phyloP scores from a whole-genome alignment of 2,113 vertebrate genomes.

The Arvicanthis niloticus region DNA sequence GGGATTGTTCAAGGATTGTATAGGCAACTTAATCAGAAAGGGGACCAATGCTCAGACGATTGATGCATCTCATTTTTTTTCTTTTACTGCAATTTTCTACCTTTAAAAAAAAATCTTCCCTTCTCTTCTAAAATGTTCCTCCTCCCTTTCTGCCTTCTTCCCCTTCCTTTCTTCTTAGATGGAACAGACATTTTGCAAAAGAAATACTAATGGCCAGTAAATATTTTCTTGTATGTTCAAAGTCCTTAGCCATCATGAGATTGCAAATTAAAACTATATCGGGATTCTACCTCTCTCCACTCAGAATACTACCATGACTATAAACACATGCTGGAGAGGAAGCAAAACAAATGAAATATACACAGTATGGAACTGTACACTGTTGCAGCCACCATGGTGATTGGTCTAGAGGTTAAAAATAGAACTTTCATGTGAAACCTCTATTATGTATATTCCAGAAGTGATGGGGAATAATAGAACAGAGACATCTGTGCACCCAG shows the following conservation, averaged over 20 bases:
- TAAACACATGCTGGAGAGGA: not conserved
- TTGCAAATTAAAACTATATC: not conserved
- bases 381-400: too few species aligned
- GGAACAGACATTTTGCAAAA: not conserved
- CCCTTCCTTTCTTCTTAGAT: not conserved
- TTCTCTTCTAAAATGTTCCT: not conserved
- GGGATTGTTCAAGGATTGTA: not conserved
- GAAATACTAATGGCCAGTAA: not conserved
- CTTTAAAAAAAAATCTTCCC: not conserved
- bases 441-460: not conserved
- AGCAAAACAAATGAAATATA: not conserved
- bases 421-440: not conserved
- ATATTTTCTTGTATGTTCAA: not conserved
- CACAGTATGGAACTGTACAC: not conserved
- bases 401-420: not conserved
- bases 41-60: not conserved
- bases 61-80: not conserved
- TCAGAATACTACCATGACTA: not conserved
- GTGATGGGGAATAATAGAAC: rapidly evolving
- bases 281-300: not conserved
- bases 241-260: not conserved
- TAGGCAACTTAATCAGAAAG: too few species aligned
- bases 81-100: not conserved
- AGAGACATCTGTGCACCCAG: not conserved
- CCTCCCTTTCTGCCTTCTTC: not conserved